Conservation (phyloP, 2,797 vertebrate species). For the Clarias pachynema region DNA sequence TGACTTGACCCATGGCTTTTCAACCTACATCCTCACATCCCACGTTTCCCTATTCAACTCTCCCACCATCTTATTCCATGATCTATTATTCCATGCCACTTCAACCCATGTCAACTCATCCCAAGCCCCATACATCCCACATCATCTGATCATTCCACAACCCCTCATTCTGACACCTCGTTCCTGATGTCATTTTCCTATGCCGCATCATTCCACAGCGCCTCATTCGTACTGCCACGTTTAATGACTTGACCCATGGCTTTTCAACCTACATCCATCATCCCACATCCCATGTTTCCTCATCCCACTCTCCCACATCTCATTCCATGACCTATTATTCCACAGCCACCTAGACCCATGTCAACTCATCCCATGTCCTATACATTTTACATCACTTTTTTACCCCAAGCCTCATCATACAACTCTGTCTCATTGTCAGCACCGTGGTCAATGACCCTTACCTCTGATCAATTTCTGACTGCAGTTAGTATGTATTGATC, state of each 20-base stretch:
- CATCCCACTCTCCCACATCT: neutral
- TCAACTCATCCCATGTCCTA: too few species aligned
- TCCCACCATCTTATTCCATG: neutral
- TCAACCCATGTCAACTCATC: neutral
- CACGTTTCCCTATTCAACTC: neutral
- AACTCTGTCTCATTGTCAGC: neutral
- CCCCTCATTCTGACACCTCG: neutral
- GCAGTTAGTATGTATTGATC: neutral
- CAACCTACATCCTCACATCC: neutral
- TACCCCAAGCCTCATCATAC: neutral
- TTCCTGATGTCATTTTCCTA: accelerated
- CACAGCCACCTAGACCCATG: too few species aligned
- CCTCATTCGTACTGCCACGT: neutral
- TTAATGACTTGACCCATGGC: neutral
- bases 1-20: neutral
- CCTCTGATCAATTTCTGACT: neutral
- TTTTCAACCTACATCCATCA: neutral
- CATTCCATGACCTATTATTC: neutral
- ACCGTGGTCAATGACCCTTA: too few species aligned
- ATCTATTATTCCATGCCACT: neutral
- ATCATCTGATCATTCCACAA: neutral
- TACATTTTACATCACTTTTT: too few species aligned
- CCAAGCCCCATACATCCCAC: neutral
- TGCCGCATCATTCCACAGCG: too few species aligned
- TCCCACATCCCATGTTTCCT: neutral